Evolutionary conservation across 1,140 invertebrate genomes (phyloP).

Genomic region (Nomia melanderi): DNA sequence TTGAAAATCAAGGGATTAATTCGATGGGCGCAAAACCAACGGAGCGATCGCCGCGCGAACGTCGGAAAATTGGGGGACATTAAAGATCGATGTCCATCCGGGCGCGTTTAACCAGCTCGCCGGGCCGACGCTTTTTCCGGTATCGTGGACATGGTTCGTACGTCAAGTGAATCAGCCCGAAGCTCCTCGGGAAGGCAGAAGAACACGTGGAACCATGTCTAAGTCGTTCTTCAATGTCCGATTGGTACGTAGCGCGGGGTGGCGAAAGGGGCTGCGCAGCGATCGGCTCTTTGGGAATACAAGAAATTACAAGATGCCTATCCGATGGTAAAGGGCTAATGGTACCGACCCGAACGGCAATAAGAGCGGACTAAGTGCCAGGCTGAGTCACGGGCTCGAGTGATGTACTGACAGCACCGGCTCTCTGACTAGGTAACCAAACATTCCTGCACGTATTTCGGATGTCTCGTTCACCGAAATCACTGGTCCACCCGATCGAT

Average conservation of each 20-base stretch:
- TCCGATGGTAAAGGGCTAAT: conserved; percentile 63
- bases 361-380: conserved; percentile 62
- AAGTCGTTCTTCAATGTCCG: conserved; percentile 65
- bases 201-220: conserved; percentile 49
- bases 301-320: conserved; percentile 76
- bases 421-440: conserved; percentile 38
- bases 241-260: conserved; percentile 55
- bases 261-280: conserved; percentile 42
- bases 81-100: conserved; percentile 9
- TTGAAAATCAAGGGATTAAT: too few species aligned
- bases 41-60: background rate
- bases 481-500: conserved; percentile 35
- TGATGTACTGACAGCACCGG: conserved; percentile 50
- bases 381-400: conserved; percentile 51
- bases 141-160: background rate
- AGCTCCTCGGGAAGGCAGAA: conserved; percentile 38
- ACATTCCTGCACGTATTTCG: conserved; percentile 63
- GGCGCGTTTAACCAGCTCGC: conserved; percentile 6
- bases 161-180: conserved; percentile 15
- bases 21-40: background rate
- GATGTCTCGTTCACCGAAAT: conserved; percentile 56
- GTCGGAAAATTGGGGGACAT: conserved; percentile 13
- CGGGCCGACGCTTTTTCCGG: conserved; percentile 31
- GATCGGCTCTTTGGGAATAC: conserved; percentile 55
- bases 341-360: conserved; percentile 56